Base-by-base conservation (phyloP, 2,888 invertebrate genomes). In the Pristionchus entomophagus region DNA sequence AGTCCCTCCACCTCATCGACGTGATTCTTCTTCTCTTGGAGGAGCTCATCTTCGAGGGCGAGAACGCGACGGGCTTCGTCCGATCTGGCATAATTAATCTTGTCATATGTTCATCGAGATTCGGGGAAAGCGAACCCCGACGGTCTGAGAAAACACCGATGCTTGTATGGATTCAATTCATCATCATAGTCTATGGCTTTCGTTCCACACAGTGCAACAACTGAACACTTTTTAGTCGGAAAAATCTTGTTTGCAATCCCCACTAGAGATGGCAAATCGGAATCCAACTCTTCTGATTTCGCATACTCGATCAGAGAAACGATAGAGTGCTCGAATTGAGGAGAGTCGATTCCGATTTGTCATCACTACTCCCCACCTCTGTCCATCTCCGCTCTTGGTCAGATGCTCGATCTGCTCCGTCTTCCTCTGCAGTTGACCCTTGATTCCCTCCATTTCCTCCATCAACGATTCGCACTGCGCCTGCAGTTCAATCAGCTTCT, bases 401-500 rank as follows among this genome's bases (percentile, higher is more conserved):
- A 92, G 89, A 29, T 89, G 84, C 62, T 89, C 87, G 49, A 92
- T 82, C 69, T 91, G 89, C 14, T 89, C 89, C 22, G 87, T 90
- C 65, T 92, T 91, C 80, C 89, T 88, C 45, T 89, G 88, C 26
- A 91, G 84, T 78, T 92, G 89, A 53, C 87, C 87, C 59, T 89
- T 89, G 49, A 91, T 88, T 19, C 77, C 86, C 1, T 86, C 87
- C 84, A 92, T 86, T 73, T 92, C 91, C 0, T 89, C 88, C 10
- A 87, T 84, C 84, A 92, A 88, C 19, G 32, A 49, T 8, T 59
- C 86, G 56, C 29, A 89, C 51, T 84, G 81, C 59, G 51, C 62
- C 78, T 77, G 87, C 53, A 83, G 86, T 14, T 53, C 78, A 19
- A 56, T 80, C 45, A 45, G 77, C 65, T 88, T 29, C 69, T 86